A percentile compares a stretch with the other conserved stretches of the same genome.
These are phyloP conservation scores for Fundulus diaphanus DNA, from an alignment of 2,797 vertebrate genomes.

Conservation along the genomic window DNA sequence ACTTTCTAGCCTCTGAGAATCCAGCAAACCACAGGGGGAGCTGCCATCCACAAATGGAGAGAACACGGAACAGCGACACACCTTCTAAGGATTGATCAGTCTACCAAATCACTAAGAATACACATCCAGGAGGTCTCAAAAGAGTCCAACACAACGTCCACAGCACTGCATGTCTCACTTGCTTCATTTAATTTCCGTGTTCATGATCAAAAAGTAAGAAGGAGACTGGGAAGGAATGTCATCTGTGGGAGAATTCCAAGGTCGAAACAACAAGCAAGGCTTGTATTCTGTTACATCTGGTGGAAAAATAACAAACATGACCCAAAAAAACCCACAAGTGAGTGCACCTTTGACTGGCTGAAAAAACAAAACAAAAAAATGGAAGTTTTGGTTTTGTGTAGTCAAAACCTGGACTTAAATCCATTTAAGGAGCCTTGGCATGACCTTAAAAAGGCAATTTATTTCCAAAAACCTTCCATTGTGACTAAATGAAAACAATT, in stretches of 20 bases:
- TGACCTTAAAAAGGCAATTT: not conserved
- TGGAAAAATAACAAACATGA: not conserved
- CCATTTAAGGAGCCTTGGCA: not conserved
- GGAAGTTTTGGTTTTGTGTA: not conserved
- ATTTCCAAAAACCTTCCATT: too few species aligned
- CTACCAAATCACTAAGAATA: not conserved
- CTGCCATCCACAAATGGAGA: not conserved
- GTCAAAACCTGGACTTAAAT: not conserved
- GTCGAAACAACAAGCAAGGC: not conserved
- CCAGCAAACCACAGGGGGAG: not conserved
- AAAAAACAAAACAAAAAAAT: not conserved
- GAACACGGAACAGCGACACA: not conserved
- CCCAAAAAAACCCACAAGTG: not conserved
- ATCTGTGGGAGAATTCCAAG: not conserved
- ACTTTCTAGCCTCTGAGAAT: not conserved
- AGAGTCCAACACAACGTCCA: not conserved
- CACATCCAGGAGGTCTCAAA: not conserved
- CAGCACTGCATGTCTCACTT: not conserved
- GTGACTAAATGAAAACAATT: too few species aligned
- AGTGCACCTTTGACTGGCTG: not conserved
- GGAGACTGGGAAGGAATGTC: not conserved
- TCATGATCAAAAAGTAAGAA: not conserved
- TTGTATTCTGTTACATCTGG: not conserved
- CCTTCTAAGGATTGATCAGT: not conserved
- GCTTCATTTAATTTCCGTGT: not conserved